Evolutionary conservation across 2,888 invertebrate genomes (phyloP).

Genomic region (Caenorhabditis virilis): DNA sequence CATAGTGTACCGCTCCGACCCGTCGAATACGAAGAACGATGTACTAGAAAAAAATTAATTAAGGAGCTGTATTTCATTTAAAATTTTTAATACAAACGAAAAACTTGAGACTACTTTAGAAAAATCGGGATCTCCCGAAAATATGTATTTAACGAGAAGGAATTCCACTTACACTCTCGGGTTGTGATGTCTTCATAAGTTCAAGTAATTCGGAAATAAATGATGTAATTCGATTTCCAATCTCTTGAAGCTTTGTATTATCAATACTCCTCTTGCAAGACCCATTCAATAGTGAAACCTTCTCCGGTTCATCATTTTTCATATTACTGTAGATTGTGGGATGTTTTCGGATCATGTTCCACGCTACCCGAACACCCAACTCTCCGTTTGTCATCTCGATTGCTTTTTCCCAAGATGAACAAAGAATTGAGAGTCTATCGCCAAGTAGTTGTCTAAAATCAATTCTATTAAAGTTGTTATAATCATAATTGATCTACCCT

Average conservation of each 20-base stretch:
- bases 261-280: slow-evolving; percentile 48
- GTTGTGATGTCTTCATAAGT: slow-evolving; percentile 46
- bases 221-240: slow-evolving; percentile 55
- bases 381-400: slow-evolving; percentile 56
- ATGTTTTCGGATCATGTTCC: slow-evolving; percentile 59
- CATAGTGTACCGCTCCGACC: slow-evolving; percentile 58
- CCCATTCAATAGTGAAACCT: slow-evolving; percentile 38
- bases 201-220: slow-evolving; percentile 58
- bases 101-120: too few species aligned
- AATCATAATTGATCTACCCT: slow-evolving; percentile 15
- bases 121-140: too few species aligned
- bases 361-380: slow-evolving; percentile 58
- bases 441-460: slow-evolving; percentile 47
- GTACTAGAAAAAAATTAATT: slow-evolving; percentile 28
- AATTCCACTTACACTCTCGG: slow-evolving; percentile 48
- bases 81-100: too few species aligned
- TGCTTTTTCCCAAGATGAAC: slow-evolving; percentile 54
- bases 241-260: slow-evolving; percentile 52
- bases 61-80: background rate
- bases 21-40: slow-evolving; percentile 54
- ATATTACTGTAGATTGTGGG: slow-evolving; percentile 53
- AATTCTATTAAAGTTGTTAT: background rate
- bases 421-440: slow-evolving; percentile 46
- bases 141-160: too few species aligned
- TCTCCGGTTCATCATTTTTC: slow-evolving; percentile 38